Conservation (phyloP, 2,888 invertebrate genomes). For the Clostera curtula region DNA sequence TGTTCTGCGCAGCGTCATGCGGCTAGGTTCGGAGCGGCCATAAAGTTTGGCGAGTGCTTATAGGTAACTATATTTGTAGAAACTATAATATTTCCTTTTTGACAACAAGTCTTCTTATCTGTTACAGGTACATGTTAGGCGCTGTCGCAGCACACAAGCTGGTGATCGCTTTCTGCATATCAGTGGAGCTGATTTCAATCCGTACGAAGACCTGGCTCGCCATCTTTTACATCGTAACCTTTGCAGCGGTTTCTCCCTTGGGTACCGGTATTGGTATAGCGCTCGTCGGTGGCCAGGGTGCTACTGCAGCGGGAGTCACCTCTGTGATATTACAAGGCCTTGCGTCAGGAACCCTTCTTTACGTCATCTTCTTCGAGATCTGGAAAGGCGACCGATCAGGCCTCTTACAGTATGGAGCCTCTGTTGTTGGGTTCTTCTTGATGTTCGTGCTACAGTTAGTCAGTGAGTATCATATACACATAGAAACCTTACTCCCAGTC, state of each 20-base stretch:
- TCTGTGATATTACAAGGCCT: constrained; percentile 86
- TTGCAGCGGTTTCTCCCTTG: constrained; percentile 86
- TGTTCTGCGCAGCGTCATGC: no score
- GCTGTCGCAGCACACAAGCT: constrained; percentile 90
- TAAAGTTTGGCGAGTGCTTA: no score
- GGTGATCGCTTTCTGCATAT: constrained; percentile 91
- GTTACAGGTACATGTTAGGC: constrained; percentile 83
- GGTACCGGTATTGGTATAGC: constrained; percentile 85
- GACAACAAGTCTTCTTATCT: no score
- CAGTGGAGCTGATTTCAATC: constrained; percentile 85
- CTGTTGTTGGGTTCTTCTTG: constrained; percentile 79
- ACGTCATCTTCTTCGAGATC: constrained; percentile 98
- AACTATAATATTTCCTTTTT: no score
- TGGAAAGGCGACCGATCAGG: constrained; percentile 76
- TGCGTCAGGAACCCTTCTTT: constrained; percentile 93
- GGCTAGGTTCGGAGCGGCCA: no score
- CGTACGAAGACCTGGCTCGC: constrained; percentile 77
- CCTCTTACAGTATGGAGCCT: constrained; percentile 78
- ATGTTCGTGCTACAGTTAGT: constrained; percentile 82
- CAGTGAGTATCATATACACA: constrained; percentile 58
- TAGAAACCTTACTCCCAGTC: no score
- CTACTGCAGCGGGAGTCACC: constrained; percentile 74
- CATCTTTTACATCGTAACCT: constrained; percentile 81
- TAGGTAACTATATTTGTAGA: no score
- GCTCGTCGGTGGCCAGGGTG: constrained; percentile 75